Evolutionary conservation across 1,140 invertebrate genomes (phyloP), one percentile per base, ranked within the genome.

Genomic region (Cydia fagiglandana): DNA sequence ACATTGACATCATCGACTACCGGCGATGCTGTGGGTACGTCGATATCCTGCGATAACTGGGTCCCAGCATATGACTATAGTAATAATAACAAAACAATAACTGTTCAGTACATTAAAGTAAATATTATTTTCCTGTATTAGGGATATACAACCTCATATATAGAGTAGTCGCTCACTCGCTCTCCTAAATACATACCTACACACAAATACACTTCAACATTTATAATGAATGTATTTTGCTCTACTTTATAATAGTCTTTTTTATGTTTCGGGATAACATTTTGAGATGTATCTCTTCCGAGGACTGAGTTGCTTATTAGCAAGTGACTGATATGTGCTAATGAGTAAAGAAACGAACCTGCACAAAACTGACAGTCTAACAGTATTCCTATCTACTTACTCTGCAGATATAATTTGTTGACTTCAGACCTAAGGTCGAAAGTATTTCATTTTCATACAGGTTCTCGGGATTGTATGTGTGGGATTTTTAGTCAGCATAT

Each of bases 301-400:
- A 56, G 17, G 53, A 17, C 15, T 56, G 53, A 56, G n/a, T 56
- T n/a, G 17, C 45, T 47, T 17, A 56, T 56, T 56, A 56, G 53
- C 53, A 56, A 56, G n/a, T 56, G n/a, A 56, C 53, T 56, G 53
- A 56, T 17, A 56, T n/a, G n/a, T 56, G 53, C n/a, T 56, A 56
- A 56, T 56, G 6, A 56, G n/a, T 53, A 17, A 6, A 1, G 15
- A n/a, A 17, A 53, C 50, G 15, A 17, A 6, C 53, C n/a, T n/a
- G 6, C 0, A 7, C n/a, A 9, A 17, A 17, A 56, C 53, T 56
- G n/a, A n/a, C 53, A 56, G 6, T 53, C 50, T 53, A 17, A 53
- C 13, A 53, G 15, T 13, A 53, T 24, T 24, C 5, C 15, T 53
- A 53, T 15, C 15, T 53, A 53, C 47, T 15, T 13, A 34, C 34